Base-by-base conservation (phyloP, 1,140 invertebrate species). In the Heliconius melpomene region DNA sequence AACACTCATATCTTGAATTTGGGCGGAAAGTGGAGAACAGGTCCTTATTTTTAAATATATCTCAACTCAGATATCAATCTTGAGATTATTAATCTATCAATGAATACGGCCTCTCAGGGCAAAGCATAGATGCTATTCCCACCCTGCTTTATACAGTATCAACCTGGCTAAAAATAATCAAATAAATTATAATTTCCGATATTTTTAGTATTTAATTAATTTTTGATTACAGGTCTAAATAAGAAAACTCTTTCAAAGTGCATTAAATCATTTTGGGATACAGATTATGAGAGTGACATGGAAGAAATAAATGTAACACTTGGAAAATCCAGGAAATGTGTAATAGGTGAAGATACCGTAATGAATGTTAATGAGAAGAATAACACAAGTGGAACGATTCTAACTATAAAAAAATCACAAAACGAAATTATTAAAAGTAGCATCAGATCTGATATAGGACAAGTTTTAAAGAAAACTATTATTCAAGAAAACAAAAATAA, bases 261-360 rank as follows among this genome's bases (percentile, higher is more conserved):
- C 80, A 84, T 82, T 5, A 89, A 84, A 79, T 83, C 84, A 40
- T 91, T 90, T 84, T 93, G 90, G 91, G 89, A 90, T 70, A 89
- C 88, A 26, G 91, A 91, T 74, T 87, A 87, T 75, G 91, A 93
- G 82, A 93, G 88, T 87, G 90, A 90, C 77, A 84, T 86, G 57
- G 90, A 91, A 78, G 79, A 79, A 77, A 76, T 79, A 29, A 72
- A 52, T 83, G 32, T 57, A 60, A 46, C 81, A 72, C 50, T 77
- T 32, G 60, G 38, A 57, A 82, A 78, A 75, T 32, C 26, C 6
- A 78, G 26, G 71, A 72, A 72, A 13, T n/a, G 72, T 77, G 32
- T 50, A 60, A 32, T 32, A 74, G 23, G 20, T n/a, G 72, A 38
- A 7, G 23, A 46, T 72, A n/a, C 77, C 1, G 16, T n/a, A 1